A percentile compares a stretch with the other conserved stretches of the same genome.
phyloP scores from a whole-genome alignment of 2,797 vertebrate species.

The Gymnothorax javanicus region DNA sequence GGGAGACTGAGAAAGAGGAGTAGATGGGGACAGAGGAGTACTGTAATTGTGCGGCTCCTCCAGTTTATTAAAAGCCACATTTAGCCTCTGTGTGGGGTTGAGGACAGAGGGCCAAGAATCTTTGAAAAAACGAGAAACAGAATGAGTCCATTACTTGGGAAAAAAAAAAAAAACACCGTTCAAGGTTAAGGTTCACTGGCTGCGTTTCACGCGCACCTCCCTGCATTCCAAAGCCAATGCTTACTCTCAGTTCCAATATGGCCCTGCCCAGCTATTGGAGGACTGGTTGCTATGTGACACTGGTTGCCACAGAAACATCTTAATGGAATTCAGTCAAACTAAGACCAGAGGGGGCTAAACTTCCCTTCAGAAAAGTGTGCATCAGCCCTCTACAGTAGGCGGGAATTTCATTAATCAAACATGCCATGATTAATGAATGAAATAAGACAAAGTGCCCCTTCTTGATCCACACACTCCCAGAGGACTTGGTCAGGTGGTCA shows the following conservation, averaged over 20 bases:
- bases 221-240: constrained; percentile 50
- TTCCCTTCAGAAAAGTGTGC: constrained; percentile 16
- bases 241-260: constrained; percentile 26
- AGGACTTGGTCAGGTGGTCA: not conserved
- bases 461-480: not conserved
- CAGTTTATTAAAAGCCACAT: constrained; percentile 31
- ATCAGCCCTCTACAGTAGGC: not conserved
- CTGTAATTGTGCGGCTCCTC: constrained; percentile 24
- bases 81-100: constrained; percentile 23
- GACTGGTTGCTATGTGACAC: constrained; percentile 64
- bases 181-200: constrained; percentile 47
- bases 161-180: constrained; percentile 24
- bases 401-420: constrained; percentile 29
- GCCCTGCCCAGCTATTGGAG: constrained; percentile 49
- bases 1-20: not conserved
- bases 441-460: not conserved
- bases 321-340: constrained; percentile 56
- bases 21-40: constrained; percentile 13
- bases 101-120: not conserved
- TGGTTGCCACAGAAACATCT: constrained; percentile 71
- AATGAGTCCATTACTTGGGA: constrained; percentile 23
- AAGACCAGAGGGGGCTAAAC: constrained; percentile 51
- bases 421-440: not conserved
- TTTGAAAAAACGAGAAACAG: constrained; percentile 33
- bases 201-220: constrained; percentile 41